Percentiles rank a stretch among this genome's conserved stretches.
phyloP scores from a whole-genome alignment of 2,797 vertebrate genomes.

The Craterocephalus amniculus region DNA sequence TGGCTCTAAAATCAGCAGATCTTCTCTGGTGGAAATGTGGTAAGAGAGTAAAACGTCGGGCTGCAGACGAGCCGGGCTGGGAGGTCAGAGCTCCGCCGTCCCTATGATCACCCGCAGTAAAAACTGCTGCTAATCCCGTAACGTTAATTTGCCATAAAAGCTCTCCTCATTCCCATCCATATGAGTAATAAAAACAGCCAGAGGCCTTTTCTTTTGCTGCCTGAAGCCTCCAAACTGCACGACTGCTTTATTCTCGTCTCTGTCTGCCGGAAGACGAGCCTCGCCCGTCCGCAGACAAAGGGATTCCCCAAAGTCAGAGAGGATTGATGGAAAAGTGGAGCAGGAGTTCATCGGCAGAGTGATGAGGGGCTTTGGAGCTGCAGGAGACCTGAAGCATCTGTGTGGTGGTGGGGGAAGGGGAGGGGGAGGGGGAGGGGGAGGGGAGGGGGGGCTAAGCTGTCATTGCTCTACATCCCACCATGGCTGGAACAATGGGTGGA shows the following conservation, averaged over 20 bases:
- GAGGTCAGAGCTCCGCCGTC: no score
- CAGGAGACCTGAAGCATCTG: conserved; percentile 28
- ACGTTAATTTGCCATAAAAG: conserved; percentile 10
- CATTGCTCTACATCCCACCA: conserved; percentile 75
- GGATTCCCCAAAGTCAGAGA: conserved; percentile 56
- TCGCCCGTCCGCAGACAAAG: no score
- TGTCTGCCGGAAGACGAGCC: no score
- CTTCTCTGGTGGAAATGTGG: no score
- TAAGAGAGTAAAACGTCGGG: no score
- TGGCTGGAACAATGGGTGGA: conserved; percentile 36
- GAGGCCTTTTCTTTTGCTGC: conserved; percentile 7
- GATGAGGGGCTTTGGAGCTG: conserved; percentile 38
- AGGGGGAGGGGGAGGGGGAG: conserved; percentile 38
- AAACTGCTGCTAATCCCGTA: conserved; percentile 18
- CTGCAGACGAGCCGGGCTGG: no score
- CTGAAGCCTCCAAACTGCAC: conserved; percentile 26
- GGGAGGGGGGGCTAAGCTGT: conserved; percentile 70
- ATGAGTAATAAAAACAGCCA: background rate
- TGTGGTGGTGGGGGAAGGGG: conserved; percentile 12
- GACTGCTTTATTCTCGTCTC: conserved; percentile 34
- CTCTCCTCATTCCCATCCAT: conserved; percentile 22
- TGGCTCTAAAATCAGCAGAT: no score
- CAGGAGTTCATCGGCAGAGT: conserved; percentile 56
- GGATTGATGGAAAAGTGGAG: conserved; percentile 62
- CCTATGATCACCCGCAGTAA: no score